Conservation (phyloP, 2,888 invertebrate genomes). For the Acrobeloides nanus region DNA sequence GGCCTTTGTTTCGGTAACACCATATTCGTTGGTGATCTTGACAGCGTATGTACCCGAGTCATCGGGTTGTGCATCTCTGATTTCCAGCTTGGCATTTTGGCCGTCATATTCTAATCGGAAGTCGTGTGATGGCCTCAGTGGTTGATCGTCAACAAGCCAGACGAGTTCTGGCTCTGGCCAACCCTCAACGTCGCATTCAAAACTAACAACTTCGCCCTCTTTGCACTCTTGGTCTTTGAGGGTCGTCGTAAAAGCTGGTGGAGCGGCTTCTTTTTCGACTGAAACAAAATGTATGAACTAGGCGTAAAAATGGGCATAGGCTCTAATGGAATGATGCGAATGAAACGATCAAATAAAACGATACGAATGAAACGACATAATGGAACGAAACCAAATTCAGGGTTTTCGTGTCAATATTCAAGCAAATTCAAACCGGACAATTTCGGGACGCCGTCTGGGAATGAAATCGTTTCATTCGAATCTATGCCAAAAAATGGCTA, state of each 20-base stretch:
- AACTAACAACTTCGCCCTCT: constrained; percentile 68
- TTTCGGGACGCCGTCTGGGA: no score
- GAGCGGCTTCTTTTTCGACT: constrained; percentile 53
- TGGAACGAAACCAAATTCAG: no score
- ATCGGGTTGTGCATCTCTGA: constrained; percentile 65
- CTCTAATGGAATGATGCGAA: no score
- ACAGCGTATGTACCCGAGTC: constrained; percentile 65
- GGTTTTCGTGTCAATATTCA: no score
- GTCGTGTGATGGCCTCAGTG: constrained; percentile 52
- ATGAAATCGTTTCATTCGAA: no score
- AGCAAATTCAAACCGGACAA: no score
- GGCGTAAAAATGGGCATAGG: no score
- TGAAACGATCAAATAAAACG: no score
- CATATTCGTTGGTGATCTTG: constrained; percentile 68
- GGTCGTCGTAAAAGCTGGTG: constrained; percentile 54
- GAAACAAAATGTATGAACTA: no score
- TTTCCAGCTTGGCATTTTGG: constrained; percentile 49
- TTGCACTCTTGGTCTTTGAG: constrained; percentile 56
- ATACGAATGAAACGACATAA: no score
- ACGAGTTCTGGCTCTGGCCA: constrained; percentile 54
- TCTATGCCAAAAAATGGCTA: no score
- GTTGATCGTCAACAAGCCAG: constrained; percentile 53
- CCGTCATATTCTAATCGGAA: constrained; percentile 54
- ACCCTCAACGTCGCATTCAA: constrained; percentile 53
- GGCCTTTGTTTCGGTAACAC: constrained; percentile 70